A percentile compares a stretch with the other conserved stretches of the same genome.
These are phyloP conservation scores for Bombylius major DNA, from an alignment of 2,888 invertebrate species.

Conservation along the genomic window DNA sequence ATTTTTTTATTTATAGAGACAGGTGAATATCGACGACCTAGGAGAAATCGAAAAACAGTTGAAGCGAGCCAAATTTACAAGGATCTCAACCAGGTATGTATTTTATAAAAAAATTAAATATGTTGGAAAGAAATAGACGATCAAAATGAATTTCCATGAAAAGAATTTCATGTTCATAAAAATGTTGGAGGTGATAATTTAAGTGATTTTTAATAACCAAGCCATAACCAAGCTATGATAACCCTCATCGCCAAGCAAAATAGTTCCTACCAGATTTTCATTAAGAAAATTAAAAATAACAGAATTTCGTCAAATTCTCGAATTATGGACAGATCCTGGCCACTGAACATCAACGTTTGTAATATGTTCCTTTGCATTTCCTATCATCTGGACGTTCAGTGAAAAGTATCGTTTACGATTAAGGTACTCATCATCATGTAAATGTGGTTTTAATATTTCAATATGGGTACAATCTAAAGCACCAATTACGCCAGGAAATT, in stretches of 20 bases:
- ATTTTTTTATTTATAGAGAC: too few relatives aligned
- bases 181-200: too few relatives aligned
- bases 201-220: too few relatives aligned
- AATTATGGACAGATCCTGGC: constrained; percentile 4
- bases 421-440: background rate
- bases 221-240: too few relatives aligned
- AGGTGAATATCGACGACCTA: too few relatives aligned
- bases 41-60: too few relatives aligned
- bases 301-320: background rate
- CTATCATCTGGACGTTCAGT: background rate
- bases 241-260: background rate
- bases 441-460: background rate
- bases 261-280: background rate
- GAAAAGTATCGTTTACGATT: background rate
- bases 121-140: too few relatives aligned
- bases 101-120: too few relatives aligned
- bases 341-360: background rate
- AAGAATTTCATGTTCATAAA: too few relatives aligned
- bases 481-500: constrained; percentile 1
- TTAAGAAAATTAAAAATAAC: background rate
- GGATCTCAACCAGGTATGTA: too few relatives aligned
- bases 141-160: too few relatives aligned
- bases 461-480: background rate
- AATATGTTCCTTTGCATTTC: background rate
- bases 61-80: too few relatives aligned